Conservation (phyloP, 2,797 vertebrate genomes). For the Tokudaia muenninki region DNA sequence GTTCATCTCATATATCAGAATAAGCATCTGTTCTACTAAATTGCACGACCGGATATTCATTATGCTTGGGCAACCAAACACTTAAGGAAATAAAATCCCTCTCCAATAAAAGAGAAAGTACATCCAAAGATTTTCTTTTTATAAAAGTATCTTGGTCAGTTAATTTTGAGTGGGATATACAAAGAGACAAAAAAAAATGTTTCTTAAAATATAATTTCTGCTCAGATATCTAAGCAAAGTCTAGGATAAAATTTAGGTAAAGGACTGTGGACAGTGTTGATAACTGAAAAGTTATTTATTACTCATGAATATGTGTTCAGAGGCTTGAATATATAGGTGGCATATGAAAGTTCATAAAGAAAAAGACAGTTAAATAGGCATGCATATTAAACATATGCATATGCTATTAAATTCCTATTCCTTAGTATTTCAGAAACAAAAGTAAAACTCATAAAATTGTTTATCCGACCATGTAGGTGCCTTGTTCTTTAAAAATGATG, state of each 20-base stretch:
- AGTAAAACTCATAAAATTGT: neutral
- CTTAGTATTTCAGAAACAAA: neutral
- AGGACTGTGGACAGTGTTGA: neutral
- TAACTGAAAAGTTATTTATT: neutral
- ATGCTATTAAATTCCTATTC: neutral
- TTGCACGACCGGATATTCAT: slow-evolving; percentile 60
- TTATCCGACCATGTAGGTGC: neutral
- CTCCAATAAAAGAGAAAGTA: slow-evolving; percentile 45
- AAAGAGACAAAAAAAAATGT: neutral
- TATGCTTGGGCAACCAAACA: slow-evolving; percentile 69
- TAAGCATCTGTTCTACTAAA: slow-evolving; percentile 78
- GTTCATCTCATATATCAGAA: slow-evolving; percentile 76
- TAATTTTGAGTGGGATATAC: neutral
- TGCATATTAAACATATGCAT: neutral
- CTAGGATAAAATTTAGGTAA: slow-evolving; percentile 14
- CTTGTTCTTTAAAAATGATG: neutral
- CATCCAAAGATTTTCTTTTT: slow-evolving; percentile 1
- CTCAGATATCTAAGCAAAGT: neutral
- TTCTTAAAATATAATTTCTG: neutral
- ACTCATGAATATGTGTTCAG: neutral
- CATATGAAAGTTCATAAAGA: neutral
- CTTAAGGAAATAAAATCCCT: slow-evolving; percentile 74
- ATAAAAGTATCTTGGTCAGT: neutral
- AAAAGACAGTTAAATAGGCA: neutral
- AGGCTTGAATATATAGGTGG: neutral